Percentiles rank a stretch among this genome's conserved stretches.
Evolutionary conservation across 2,797 vertebrate species (phyloP).

Genomic region (Alauda arvensis): DNA sequence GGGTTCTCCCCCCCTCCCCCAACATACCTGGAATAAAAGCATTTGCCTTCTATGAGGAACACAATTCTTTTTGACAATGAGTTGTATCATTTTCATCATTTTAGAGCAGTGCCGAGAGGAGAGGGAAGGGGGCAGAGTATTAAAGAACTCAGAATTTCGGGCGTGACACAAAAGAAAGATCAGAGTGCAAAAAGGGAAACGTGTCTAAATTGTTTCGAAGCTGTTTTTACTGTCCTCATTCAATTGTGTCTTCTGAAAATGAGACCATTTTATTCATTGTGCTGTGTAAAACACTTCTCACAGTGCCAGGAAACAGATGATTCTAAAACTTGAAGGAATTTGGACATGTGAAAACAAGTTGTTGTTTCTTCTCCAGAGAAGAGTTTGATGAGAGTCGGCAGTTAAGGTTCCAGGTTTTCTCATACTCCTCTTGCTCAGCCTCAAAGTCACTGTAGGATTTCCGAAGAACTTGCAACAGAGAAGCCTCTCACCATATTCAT

Average conservation of each 20-base stretch:
- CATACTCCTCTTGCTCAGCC: background rate
- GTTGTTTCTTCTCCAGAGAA: background rate
- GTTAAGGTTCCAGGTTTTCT: background rate
- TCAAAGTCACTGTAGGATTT: background rate
- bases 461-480: background rate
- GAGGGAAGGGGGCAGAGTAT: background rate
- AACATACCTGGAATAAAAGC: background rate
- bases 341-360: slow-evolving; percentile 5
- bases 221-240: background rate
- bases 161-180: background rate
- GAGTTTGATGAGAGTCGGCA: background rate
- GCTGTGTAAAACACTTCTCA: background rate
- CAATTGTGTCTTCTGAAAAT: background rate
- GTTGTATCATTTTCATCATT: background rate
- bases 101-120: background rate
- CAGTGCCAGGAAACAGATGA: slow-evolving; percentile 54
- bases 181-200: background rate
- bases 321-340: background rate
- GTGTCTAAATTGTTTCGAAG: background rate
- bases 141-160: background rate
- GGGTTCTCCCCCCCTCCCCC: background rate
- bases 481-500: background rate
- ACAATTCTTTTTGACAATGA: background rate
- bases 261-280: slow-evolving; percentile 2
- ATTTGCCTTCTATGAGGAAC: background rate